phyloP scores from a whole-genome alignment of 2,797 vertebrate species.

The Vultur gryphus region DNA sequence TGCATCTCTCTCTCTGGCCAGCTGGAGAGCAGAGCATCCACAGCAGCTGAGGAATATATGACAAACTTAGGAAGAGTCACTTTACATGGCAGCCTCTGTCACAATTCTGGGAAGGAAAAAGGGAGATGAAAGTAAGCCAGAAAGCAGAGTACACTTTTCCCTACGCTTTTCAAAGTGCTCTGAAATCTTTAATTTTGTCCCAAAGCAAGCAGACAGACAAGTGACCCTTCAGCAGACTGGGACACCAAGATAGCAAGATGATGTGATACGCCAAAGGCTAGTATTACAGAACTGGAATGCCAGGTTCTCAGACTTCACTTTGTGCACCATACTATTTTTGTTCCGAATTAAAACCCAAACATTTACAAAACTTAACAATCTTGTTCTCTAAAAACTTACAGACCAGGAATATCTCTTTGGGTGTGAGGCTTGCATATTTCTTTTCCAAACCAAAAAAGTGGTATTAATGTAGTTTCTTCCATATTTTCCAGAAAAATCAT shows the following conservation, averaged over 20 bases:
- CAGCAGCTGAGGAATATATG: rapidly evolving
- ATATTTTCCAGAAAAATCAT: not conserved
- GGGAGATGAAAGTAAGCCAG: not conserved
- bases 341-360: not conserved
- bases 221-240: not conserved
- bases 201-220: not conserved
- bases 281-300: not conserved
- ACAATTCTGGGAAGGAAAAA: not conserved
- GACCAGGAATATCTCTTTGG: not conserved
- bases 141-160: not conserved
- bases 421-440: not conserved
- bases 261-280: not conserved
- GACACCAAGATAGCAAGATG: not conserved
- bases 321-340: not conserved
- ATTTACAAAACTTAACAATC: not conserved
- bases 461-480: not conserved
- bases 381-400: not conserved
- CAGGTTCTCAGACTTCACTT: not conserved
- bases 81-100: not conserved
- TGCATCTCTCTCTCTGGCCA: not conserved
- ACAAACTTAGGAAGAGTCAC: not conserved
- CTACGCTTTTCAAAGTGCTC: not conserved
- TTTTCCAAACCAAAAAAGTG: not conserved
- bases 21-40: not conserved
- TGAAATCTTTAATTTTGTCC: not conserved